Percentiles rank a stretch among this genome's conserved stretches.
These are phyloP conservation scores for Calephelis virginiensis DNA, from an alignment of 1,140 invertebrate species.

Conservation along the genomic window DNA sequence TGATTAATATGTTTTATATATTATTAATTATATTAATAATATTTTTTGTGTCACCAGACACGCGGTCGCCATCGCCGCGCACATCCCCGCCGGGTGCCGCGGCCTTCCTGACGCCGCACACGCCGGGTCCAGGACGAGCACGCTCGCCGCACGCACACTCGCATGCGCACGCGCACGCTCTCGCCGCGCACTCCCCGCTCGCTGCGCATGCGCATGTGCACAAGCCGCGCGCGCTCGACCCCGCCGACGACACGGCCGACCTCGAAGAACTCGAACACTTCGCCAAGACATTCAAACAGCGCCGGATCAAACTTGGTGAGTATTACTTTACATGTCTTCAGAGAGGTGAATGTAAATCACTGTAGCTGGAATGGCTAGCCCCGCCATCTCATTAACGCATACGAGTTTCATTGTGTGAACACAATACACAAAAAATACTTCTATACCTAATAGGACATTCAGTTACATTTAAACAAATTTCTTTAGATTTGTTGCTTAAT, in stretches of 20 bases:
- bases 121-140: conserved; percentile 50
- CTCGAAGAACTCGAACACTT: conserved; percentile 97
- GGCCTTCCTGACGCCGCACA: conserved; percentile 55
- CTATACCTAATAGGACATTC: no score
- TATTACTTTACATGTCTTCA: neutral
- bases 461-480: no score
- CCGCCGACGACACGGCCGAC: conserved; percentile 94
- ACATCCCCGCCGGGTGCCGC: conserved; percentile 78
- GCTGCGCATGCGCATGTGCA: conserved; percentile 76
- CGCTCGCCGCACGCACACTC: conserved; percentile 63
- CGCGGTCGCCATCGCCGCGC: conserved; percentile 75
- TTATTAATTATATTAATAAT: no score
- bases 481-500: no score
- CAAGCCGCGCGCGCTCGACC: conserved; percentile 83
- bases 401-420: no score
- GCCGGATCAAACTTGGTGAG: conserved; percentile 91
- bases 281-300: conserved; percentile 97
- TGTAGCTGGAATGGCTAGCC: no score
- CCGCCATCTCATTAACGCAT: no score
- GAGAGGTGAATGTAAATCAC: no score
- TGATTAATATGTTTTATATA: no score
- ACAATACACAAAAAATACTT: no score
- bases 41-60: conserved; percentile 48
- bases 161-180: conserved; percentile 72
- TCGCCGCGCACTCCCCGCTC: conserved; percentile 50